These are phyloP conservation scores for Lypha dubia DNA, from an alignment of 2,888 invertebrate species.

Conservation along the genomic window DNA sequence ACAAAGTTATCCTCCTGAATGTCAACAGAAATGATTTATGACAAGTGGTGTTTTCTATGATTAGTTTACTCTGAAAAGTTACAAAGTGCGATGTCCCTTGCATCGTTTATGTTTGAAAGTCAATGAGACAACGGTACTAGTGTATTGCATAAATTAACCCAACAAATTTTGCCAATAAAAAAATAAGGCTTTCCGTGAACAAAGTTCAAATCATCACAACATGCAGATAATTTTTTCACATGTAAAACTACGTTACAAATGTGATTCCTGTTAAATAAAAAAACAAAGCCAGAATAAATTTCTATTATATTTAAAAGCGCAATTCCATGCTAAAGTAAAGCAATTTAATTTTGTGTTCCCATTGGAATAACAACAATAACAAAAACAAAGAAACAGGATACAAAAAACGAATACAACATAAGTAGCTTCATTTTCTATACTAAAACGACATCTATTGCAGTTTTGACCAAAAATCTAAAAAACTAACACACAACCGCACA, in stretches of 20 bases:
- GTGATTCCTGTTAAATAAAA: constrained; percentile 21
- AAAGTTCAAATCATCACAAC: no score
- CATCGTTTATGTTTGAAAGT: no score
- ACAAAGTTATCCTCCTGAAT: no score
- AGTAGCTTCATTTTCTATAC: constrained; percentile 31
- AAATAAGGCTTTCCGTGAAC: no score
- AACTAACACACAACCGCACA: not conserved
- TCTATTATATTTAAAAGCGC: constrained; percentile 72
- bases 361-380: constrained; percentile 72
- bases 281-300: constrained; percentile 7
- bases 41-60: no score
- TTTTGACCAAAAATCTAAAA: constrained; percentile 10
- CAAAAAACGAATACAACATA: constrained; percentile 40
- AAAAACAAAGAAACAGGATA: constrained; percentile 33
- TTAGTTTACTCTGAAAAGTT: no score
- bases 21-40: no score
- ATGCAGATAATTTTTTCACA: no score
- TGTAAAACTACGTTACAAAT: not conserved
- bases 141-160: no score
- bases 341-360: constrained; percentile 81
- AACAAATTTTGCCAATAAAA: no score
- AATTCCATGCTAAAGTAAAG: constrained; percentile 77
- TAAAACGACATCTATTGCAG: constrained; percentile 4
- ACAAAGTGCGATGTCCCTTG: no score
- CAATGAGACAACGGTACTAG: no score